phyloP scores from a whole-genome alignment of 2,888 invertebrate genomes.

The Metellina segmentata region DNA sequence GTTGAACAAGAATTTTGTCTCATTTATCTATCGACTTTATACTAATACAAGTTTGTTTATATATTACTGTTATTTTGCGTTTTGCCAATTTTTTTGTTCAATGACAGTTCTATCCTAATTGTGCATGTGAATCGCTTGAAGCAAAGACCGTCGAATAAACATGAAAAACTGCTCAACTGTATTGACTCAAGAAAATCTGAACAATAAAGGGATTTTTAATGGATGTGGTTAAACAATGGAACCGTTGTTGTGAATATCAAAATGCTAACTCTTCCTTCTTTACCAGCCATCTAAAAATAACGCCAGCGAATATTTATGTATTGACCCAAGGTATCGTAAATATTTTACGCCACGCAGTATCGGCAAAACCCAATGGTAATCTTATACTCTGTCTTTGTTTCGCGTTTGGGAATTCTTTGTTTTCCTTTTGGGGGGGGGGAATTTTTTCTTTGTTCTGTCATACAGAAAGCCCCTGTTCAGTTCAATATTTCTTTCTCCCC shows the following conservation, averaged over 20 bases:
- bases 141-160: too few species aligned
- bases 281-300: conserved; percentile 24
- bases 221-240: background rate
- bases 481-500: conserved; percentile 50
- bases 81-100: too few species aligned
- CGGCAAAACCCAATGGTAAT: conserved; percentile 57
- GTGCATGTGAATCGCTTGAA: too few species aligned
- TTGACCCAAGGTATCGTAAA: conserved; percentile 59
- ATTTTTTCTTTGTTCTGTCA: conserved; percentile 34
- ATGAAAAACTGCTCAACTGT: too few species aligned
- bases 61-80: too few species aligned
- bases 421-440: background rate
- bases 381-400: conserved; percentile 56
- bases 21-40: too few species aligned
- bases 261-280: background rate
- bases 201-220: background rate
- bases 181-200: too few species aligned
- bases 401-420: conserved; percentile 48
- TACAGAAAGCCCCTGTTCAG: conserved; percentile 32
- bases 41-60: too few species aligned
- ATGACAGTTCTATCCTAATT: too few species aligned
- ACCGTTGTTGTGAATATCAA: background rate
- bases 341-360: conserved; percentile 57
- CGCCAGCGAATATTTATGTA: conserved; percentile 51
- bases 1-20: too few species aligned